Evolutionary conservation across 2,888 invertebrate genomes (phyloP), one percentile per base, ranked within the genome.

Genomic region (Pachliopta kotzebuea): DNA sequence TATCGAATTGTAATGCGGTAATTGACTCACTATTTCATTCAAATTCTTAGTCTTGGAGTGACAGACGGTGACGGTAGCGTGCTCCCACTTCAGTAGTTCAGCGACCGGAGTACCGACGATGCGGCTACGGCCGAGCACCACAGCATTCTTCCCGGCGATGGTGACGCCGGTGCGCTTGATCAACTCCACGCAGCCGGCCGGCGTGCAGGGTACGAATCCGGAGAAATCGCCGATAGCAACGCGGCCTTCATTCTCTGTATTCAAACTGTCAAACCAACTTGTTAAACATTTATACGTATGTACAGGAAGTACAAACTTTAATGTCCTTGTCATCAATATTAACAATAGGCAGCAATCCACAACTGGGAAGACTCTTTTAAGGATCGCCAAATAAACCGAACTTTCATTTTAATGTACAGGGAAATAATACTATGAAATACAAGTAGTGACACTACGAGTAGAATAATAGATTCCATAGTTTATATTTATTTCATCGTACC

Each of bases 51-150:
- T 99, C 88, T 95, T 96, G 0, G 99, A 99, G 86, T 99, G 99
- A 77, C 99, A 99, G 49, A 98, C 94, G 0, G 99, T 99, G 4
- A 99, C 98, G 0, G 99, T 99, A 1, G 98, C 99, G 84, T 99
- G 94, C 73, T 98, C 95, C 99, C 99, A 99, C 84, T 98, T 97
- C 49, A 99, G 93, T 37, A 99, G 92, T 84, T 98, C 98, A 0
- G 98, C 94, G 69, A 96, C 96, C 0, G 99, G 99, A 0, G 98
- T 97, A 54, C 99, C 99, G 1, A 99, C 98, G 79, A 99, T 99
- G 88, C 98, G 98, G 83, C 98, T 99, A 72, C 99, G 94, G 0
- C 99, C 99, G 52, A 99, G 84, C 21, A 99, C 98, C 4, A 99
- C 99, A 2, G 97, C 98, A 69, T 93, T 93, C 66, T 96, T 95